These are phyloP conservation scores for Cheilosia impressa DNA, from an alignment of 2,888 invertebrate genomes.

Conservation along the genomic window DNA sequence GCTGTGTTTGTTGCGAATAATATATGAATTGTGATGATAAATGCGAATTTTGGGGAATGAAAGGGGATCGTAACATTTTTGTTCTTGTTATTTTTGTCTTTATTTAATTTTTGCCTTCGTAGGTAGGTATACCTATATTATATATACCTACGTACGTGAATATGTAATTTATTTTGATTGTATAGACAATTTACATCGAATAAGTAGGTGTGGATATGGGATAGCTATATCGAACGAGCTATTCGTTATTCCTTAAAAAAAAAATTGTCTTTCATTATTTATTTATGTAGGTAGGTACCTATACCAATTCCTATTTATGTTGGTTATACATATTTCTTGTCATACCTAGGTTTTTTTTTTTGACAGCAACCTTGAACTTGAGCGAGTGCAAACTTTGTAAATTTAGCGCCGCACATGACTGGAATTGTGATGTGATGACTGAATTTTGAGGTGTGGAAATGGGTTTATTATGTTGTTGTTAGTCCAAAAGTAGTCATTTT, in stretches of 20 bases:
- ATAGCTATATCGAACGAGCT: too few relatives aligned
- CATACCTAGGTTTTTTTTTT: conserved; percentile 4
- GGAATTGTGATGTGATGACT: not conserved
- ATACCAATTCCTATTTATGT: not conserved
- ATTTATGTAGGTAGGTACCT: too few relatives aligned
- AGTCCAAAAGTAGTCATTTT: too few relatives aligned
- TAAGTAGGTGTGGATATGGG: too few relatives aligned
- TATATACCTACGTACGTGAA: not conserved
- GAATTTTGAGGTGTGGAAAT: not conserved
- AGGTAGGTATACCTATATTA: too few relatives aligned
- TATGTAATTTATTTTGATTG: not conserved
- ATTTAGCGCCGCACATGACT: conserved; percentile 24
- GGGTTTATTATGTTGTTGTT: not conserved
- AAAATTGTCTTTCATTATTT: too few relatives aligned
- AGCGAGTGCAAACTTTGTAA: conserved; percentile 38
- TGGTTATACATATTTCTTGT: not conserved
- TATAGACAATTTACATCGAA: too few relatives aligned
- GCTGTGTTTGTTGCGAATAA: conserved; percentile 14
- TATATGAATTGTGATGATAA: conserved; percentile 10
- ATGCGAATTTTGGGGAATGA: not conserved
- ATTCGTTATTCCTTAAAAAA: too few relatives aligned
- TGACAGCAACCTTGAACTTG: conserved; percentile 66
- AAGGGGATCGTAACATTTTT: not conserved
- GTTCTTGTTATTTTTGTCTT: not conserved
- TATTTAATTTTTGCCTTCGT: not conserved